A percentile compares a stretch with the other conserved stretches of the same genome.
Evolutionary conservation across 2,888 invertebrate genomes (phyloP).

Genomic region (Mactromeris polynyma): DNA sequence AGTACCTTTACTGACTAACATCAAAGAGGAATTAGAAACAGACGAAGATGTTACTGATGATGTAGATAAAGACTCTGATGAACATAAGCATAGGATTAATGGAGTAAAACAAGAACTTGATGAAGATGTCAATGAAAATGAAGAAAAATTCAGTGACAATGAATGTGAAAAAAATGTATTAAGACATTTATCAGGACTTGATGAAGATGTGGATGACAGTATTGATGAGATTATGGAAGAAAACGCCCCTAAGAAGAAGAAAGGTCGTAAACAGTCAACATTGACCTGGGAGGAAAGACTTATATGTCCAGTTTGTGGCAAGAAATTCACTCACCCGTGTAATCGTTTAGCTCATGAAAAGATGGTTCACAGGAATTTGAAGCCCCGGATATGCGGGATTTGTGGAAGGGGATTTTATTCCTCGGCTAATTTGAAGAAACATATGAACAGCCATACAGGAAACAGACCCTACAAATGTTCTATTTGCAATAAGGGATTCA

Average conservation of each 20-base stretch:
- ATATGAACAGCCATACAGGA: constrained; percentile 37
- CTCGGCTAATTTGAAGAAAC: constrained; percentile 28
- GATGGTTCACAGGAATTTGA: constrained; percentile 29
- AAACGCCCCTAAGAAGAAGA: neutral
- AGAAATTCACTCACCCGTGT: constrained; percentile 40
- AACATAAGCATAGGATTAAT: neutral
- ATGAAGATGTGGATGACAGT: neutral
- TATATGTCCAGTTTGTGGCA: constrained; percentile 26
- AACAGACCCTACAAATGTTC: constrained; percentile 29
- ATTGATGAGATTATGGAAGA: neutral
- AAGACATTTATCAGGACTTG: neutral
- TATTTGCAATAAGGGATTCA: constrained; percentile 31
- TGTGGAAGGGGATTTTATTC: constrained; percentile 36
- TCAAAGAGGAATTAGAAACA: neutral
- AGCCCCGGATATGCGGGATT: neutral
- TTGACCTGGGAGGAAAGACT: constrained; percentile 34
- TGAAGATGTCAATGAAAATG: neutral
- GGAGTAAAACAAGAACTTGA: neutral
- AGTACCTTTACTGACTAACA: too few species aligned
- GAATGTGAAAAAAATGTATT: neutral
- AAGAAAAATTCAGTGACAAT: neutral
- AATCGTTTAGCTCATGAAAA: constrained; percentile 47
- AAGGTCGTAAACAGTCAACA: neutral
- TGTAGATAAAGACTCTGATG: neutral
- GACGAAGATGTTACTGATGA: neutral